These are phyloP conservation scores for Drosophila ochracea DNA, from an alignment of 2,888 invertebrate species.

Conservation along the genomic window DNA sequence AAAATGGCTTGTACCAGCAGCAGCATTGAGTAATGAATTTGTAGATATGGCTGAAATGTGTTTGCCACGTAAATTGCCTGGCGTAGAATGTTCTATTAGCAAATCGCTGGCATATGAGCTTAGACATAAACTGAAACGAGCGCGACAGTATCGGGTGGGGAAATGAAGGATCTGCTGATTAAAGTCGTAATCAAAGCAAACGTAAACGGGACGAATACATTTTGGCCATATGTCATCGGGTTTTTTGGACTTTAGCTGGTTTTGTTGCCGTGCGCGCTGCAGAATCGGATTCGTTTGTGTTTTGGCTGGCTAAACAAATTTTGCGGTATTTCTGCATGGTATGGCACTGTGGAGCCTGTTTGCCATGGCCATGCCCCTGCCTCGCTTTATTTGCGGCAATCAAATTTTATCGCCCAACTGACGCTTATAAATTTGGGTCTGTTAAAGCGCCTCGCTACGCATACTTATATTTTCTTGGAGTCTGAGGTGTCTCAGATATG, in stretches of 20 bases:
- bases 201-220: constrained; percentile 44
- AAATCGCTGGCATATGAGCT: constrained; percentile 30
- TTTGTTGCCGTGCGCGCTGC: constrained; percentile 6
- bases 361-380: constrained; percentile 4
- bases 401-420: constrained; percentile 78
- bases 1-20: neutral
- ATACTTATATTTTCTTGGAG: constrained; percentile 59
- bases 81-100: constrained; percentile 20
- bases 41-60: constrained; percentile 9
- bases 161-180: constrained; percentile 32
- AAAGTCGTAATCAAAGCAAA: constrained; percentile 45
- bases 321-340: constrained; percentile 43
- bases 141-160: neutral
- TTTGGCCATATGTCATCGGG: constrained; percentile 59
- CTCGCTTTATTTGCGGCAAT: constrained; percentile 72
- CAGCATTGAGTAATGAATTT: constrained; percentile 3
- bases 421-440: constrained; percentile 76
- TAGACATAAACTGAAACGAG: constrained; percentile 15
- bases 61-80: constrained; percentile 12
- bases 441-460: constrained; percentile 58
- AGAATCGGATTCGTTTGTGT: constrained; percentile 39
- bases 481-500: neutral
- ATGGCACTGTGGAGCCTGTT: neutral
- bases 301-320: constrained; percentile 50
- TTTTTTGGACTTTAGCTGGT: constrained; percentile 28